Evolutionary conservation across 1,140 invertebrate species (phyloP).

Genomic region (Drosophila kohkoa): DNA sequence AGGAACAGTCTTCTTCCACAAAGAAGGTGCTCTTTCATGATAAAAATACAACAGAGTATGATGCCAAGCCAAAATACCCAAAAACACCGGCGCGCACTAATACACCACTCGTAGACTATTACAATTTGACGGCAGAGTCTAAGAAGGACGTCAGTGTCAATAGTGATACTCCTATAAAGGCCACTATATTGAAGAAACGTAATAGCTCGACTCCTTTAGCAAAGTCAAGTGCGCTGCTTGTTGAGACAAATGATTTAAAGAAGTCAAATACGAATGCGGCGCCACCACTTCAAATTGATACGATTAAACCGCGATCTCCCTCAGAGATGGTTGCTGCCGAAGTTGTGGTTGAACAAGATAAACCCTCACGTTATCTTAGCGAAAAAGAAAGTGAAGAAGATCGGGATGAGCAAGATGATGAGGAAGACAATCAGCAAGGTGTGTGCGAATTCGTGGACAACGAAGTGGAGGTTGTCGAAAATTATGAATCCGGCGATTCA

Average conservation of each 20-base stretch:
- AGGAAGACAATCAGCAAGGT: constrained; percentile 8
- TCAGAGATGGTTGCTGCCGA: constrained; percentile 10
- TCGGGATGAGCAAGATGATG: constrained; percentile 7
- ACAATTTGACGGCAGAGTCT: background rate
- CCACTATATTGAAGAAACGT: constrained; percentile 22
- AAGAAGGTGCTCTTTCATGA: constrained; percentile 51
- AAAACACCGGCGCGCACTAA: constrained; percentile 66
- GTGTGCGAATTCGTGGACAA: constrained; percentile 54
- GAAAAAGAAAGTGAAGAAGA: constrained; percentile 20
- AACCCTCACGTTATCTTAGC: constrained; percentile 9
- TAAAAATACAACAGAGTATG: background rate
- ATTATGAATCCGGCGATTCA: constrained; percentile 76
- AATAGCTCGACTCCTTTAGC: constrained; percentile 64
- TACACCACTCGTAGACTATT: background rate
- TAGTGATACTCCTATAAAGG: constrained; percentile 25
- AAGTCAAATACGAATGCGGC: constrained; percentile 4
- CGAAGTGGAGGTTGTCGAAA: constrained; percentile 50
- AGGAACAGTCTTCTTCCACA: constrained; percentile 1
- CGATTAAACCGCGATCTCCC: constrained; percentile 36
- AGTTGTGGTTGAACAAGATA: background rate
- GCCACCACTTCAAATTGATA: constrained; percentile 54
- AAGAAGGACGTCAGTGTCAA: constrained; percentile 1
- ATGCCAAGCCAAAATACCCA: constrained; percentile 53
- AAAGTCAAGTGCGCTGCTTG: constrained; percentile 14
- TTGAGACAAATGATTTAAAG: background rate